A percentile compares a stretch with the other conserved stretches of the same genome.
Conservation (phyloP, 2,797 vertebrate genomes). For the Lepilemur ruficaudatus region DNA sequence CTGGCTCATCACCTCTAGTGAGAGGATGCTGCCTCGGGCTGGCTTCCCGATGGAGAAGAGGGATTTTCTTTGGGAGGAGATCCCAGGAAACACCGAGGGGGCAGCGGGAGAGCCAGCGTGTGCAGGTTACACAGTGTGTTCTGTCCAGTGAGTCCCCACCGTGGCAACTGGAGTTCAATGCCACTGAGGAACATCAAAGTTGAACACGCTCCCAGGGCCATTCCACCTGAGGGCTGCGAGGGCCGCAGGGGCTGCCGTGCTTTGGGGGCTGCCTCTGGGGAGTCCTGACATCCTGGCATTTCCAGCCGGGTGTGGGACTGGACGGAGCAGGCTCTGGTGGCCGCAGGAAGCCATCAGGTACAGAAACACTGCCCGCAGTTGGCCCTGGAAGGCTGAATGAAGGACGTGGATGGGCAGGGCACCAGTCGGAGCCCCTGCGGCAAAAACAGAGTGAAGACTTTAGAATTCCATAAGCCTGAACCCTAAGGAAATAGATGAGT, state of each 20-base stretch:
- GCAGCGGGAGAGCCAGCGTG: too few species aligned
- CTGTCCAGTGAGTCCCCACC: not conserved
- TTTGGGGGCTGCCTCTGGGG: not conserved
- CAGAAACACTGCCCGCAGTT: not conserved
- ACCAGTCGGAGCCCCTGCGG: not conserved
- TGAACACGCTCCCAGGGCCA: not conserved
- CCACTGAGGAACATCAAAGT: rapidly evolving
- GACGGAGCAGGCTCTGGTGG: rapidly evolving
- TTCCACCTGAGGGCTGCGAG: rapidly evolving
- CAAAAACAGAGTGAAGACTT: not conserved
- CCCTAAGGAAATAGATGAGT: not conserved
- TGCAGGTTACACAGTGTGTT: not conserved
- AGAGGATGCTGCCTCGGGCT: not conserved
- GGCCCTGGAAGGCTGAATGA: not conserved
- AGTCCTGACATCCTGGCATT: too few species aligned
- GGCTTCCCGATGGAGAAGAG: not conserved
- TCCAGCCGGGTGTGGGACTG: not conserved
- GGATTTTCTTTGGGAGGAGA: not conserved
- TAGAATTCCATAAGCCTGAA: not conserved
- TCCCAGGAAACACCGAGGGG: not conserved
- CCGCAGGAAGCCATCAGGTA: not conserved
- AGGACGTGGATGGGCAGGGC: rapidly evolving
- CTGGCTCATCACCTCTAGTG: not conserved
- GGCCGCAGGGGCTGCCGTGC: rapidly evolving
- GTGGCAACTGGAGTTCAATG: too few species aligned